Conservation (phyloP, 1,140 invertebrate species). For the Drosophila nebulosa region DNA sequence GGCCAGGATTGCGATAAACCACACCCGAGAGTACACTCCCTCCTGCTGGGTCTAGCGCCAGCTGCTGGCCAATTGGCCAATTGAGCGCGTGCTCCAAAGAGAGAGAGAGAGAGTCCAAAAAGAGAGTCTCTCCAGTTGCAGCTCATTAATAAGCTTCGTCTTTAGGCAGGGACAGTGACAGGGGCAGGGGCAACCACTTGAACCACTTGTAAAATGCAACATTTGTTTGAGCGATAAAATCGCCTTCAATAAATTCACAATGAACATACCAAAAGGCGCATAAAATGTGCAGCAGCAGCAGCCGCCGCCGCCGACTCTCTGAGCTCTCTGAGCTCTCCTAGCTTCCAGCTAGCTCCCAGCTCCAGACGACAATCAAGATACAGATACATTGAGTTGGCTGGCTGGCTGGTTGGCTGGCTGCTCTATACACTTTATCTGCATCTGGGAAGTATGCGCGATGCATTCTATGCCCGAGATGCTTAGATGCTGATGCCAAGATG, state of each 20-base stretch:
- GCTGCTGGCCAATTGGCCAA: too few relatives aligned
- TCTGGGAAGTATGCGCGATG: constrained; percentile 61
- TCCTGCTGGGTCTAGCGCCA: constrained; percentile 32
- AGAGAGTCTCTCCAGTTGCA: constrained; percentile 12
- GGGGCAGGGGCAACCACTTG: constrained; percentile 53
- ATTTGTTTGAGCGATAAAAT: constrained; percentile 80
- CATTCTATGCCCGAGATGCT: constrained; percentile 45
- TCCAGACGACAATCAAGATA: constrained; percentile 59
- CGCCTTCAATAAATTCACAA: constrained; percentile 79
- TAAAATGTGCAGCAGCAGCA: too few relatives aligned
- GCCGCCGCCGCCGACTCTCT: constrained; percentile 38
- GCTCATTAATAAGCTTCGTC: constrained; percentile 76
- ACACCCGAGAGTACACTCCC: constrained; percentile 32
- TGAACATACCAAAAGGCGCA: constrained; percentile 78
- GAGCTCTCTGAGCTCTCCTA: neutral
- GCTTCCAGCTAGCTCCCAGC: neutral
- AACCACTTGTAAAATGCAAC: constrained; percentile 79
- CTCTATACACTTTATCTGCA: constrained; percentile 34
- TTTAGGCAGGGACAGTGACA: constrained; percentile 48
- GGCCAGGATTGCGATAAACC: constrained; percentile 12
- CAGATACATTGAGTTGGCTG: constrained; percentile 62
- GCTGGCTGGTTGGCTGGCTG: constrained; percentile 3
- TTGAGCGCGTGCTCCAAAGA: constrained; percentile 3
- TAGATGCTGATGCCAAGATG: constrained; percentile 7
- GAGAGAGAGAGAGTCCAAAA: too few relatives aligned